Base-by-base conservation (phyloP, 2,888 invertebrate species). In the Prenolepis imparis region DNA sequence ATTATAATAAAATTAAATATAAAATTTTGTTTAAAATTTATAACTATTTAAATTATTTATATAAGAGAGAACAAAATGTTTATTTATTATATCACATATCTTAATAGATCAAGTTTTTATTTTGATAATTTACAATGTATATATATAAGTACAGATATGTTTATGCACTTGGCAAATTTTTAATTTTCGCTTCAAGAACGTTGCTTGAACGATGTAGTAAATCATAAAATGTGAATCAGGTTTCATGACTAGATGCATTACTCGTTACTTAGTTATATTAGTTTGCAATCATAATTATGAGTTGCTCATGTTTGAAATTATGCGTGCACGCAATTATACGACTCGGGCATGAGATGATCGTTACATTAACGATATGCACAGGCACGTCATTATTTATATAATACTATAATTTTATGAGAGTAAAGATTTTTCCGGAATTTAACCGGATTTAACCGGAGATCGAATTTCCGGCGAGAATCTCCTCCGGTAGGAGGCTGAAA, bases 401-500 rank as follows among this genome's bases (percentile, higher is more conserved):
- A 39, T 44, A 1, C 59, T 44, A 41, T 44, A 68, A 68, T 68
- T 67, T 78, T 12, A 6, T 57, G 59, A 57, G 36, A 64, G 68
- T 32, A 8, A 32, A 67, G 44, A 78, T 59, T 59, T 44, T 18
- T 44, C 21, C 28, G 41, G 44, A 52, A 52, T 52, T 52, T 52
- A 52, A 52, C 52, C 68, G n/a, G 8, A n/a, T 52, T 52, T n/a
- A 32, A 57, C 3, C 59, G 32, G 24, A 80, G 24, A 44, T 68
- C 68, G 59, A 44, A 68, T 44, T 24, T 3, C 32, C 67, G 78
- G 57, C 68, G 55, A 28, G 59, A 44, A 44, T 80, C 21, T 52
- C 52, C 21, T 52, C 52, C 61, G 78, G 41, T 39, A 72, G 55
- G 36, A 70, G 64, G 39, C 44, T 74, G 77, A 85, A 88, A 90